Evolutionary conservation across 2,888 invertebrate genomes (phyloP), one percentile per base, ranked within the genome.

Genomic region (Didymodactylos carnosus): DNA sequence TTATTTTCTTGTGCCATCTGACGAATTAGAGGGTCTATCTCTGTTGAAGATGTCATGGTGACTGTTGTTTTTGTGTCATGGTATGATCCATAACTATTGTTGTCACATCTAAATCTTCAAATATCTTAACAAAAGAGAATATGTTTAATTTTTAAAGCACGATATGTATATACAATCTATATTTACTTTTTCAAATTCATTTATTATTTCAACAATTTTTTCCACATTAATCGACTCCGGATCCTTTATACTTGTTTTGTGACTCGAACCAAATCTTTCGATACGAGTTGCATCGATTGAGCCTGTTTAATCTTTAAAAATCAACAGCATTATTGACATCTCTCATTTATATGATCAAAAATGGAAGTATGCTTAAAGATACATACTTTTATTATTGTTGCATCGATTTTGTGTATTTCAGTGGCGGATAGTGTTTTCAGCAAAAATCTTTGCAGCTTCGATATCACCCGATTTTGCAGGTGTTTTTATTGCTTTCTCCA

Each of bases 1-100:
- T 85, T 86, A 77, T 84, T 85, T 78, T 86, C 86, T 73, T 85
- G 86, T 1, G 86, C 86, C 69, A 86, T 85, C 78, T 84, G 82
- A 53, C 80, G 78, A 76, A 84, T 84, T 41, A 84, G 78, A 25
- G 80, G 77, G 75, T 84, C 84, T 25, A 86, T 86, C 78, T 84
- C 84, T 76, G 84, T 84, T 76, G 82, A 81, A 6, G 86, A 86
- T 23, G 86, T 84, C 5, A 83, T 80, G 62, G 84, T 76, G 14
- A 85, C 85, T 10, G 84, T 85, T 29, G 85, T 85, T 49, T n/a
- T n/a, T 83, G 79, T 27, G 86, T 84, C 85, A 86, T 86, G 3
- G 86, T 81, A 76, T 82, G 83, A 77, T 86, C 86, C 78, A 86
- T 78, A 10, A 85, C 85, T 25, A 83, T 81, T 39, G 84, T 84